These are phyloP conservation scores for Acleris emargana DNA, from an alignment of 2,888 invertebrate genomes.

Conservation along the genomic window DNA sequence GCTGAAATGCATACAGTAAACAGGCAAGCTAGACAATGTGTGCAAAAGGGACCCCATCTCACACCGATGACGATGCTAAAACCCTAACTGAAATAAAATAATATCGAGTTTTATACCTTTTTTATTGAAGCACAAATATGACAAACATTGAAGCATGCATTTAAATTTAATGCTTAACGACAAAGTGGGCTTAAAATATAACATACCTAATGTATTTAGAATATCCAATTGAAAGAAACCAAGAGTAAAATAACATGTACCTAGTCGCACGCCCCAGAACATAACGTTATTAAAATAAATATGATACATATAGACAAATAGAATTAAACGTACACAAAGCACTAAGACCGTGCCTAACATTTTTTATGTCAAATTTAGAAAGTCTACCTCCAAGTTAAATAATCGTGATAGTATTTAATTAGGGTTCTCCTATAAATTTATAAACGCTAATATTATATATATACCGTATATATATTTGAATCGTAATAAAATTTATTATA, in stretches of 20 bases:
- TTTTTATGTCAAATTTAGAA: slow-evolving; percentile 27
- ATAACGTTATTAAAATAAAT: slow-evolving; percentile 26
- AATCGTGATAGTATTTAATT: slow-evolving; percentile 29
- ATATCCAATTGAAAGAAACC: slow-evolving; percentile 28
- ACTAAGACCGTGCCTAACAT: slow-evolving; percentile 26
- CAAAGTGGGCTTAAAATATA: slow-evolving; percentile 47
- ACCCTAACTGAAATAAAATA: slow-evolving; percentile 49
- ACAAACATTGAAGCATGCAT: slow-evolving; percentile 75
- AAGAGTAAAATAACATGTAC: slow-evolving; percentile 26
- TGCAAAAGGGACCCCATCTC: slow-evolving; percentile 66
- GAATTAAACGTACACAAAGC: slow-evolving; percentile 30
- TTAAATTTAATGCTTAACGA: slow-evolving; percentile 65
- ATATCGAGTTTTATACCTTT: slow-evolving; percentile 53
- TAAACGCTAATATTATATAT: slow-evolving; percentile 26
- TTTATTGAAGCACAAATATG: slow-evolving; percentile 80
- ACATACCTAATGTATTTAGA: slow-evolving; percentile 46
- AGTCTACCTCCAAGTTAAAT: slow-evolving; percentile 16
- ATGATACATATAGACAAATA: slow-evolving; percentile 38
- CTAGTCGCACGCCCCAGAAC: slow-evolving; percentile 22
- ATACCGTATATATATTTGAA: slow-evolving; percentile 33
- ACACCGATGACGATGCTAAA: slow-evolving; percentile 24
- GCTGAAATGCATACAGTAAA: slow-evolving; percentile 70
- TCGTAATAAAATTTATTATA: slow-evolving; percentile 33
- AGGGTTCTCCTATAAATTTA: slow-evolving; percentile 28
- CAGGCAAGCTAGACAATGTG: slow-evolving; percentile 71